Percentiles rank a stretch among this genome's conserved stretches.
These are phyloP conservation scores for Apis florea DNA, from an alignment of 1,140 invertebrate species.

Conservation along the genomic window DNA sequence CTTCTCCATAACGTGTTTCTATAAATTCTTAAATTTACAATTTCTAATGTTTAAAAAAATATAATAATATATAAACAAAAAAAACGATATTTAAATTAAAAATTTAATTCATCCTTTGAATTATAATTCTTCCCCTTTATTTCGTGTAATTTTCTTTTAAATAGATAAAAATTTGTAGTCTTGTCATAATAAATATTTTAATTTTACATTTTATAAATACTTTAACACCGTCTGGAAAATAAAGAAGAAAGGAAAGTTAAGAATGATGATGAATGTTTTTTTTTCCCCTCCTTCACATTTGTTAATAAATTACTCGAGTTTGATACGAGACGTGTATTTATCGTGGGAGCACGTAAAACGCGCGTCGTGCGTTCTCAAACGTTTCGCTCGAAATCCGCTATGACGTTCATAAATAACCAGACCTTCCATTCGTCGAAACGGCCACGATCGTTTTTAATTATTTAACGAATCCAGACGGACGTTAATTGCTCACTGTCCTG, in stretches of 20 bases:
- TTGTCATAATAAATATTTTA: too few relatives aligned
- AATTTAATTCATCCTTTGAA: too few relatives aligned
- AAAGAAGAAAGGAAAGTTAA: background rate
- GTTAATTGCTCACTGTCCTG: slow-evolving; percentile 46
- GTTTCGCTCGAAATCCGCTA: slow-evolving; percentile 20
- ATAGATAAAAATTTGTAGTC: too few relatives aligned
- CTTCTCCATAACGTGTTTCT: too few relatives aligned
- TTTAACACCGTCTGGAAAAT: too few relatives aligned
- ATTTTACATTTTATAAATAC: too few relatives aligned
- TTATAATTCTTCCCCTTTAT: too few relatives aligned
- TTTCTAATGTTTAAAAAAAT: too few relatives aligned
- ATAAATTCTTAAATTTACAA: too few relatives aligned
- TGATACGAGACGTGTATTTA: background rate
- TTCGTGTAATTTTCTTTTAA: too few relatives aligned
- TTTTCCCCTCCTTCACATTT: background rate
- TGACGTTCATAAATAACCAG: slow-evolving; percentile 30
- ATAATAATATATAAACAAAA: too few relatives aligned
- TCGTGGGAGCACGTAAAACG: background rate
- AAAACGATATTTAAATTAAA: too few relatives aligned
- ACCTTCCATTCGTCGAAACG: background rate
- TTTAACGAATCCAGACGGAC: slow-evolving; percentile 39
- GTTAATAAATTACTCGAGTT: slow-evolving; percentile 20
- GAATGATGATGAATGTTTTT: slow-evolving; percentile 2
- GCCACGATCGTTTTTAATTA: slow-evolving; percentile 42
- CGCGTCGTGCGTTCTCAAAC: background rate